phyloP scores from a whole-genome alignment of 37 sponge, comb jelly and placozoan species.

The Chondrosia reniformis region DNA sequence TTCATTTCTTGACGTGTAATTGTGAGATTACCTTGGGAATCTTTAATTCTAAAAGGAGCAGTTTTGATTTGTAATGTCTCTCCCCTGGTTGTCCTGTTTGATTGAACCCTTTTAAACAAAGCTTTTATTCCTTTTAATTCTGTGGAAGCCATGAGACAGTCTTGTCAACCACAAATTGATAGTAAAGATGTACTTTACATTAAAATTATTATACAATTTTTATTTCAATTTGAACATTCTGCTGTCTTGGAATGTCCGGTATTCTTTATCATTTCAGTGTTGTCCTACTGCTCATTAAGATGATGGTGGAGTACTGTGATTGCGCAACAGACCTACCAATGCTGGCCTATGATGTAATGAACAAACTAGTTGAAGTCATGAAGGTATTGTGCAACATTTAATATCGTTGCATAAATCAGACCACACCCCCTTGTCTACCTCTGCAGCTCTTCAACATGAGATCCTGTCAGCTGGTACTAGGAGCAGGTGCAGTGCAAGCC shows the following conservation, averaged over 20 bases:
- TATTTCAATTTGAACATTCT: not conserved
- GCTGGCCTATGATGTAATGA: conserved; percentile 81
- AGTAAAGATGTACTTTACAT: not conserved
- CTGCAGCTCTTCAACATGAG: conserved; percentile 81
- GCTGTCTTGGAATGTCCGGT: not conserved
- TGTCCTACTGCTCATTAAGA: conserved; percentile 75
- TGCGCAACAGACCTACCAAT: conserved; percentile 86
- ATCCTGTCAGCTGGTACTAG: conserved; percentile 87
- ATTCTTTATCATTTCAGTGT: conserved; percentile 39
- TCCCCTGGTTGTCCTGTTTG: too few species aligned
- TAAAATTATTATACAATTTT: too few species aligned
- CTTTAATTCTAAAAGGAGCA: too few species aligned
- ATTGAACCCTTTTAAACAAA: too few species aligned
- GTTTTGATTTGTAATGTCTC: too few species aligned
- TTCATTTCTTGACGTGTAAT: too few species aligned
- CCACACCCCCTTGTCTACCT: not conserved
- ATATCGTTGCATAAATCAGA: not conserved
- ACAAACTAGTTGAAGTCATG: conserved; percentile 73
- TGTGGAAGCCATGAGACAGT: too few species aligned
- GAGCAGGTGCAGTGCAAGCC: conserved; percentile 85
- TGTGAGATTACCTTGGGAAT: too few species aligned
- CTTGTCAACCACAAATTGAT: not conserved
- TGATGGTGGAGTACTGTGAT: conserved; percentile 88
- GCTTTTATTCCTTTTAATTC: too few species aligned
- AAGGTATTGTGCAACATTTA: conserved; percentile 11